A percentile compares a stretch with the other conserved stretches of the same genome.
Conservation (phyloP, 2,797 vertebrate species). For the Myotis daubentonii region DNA sequence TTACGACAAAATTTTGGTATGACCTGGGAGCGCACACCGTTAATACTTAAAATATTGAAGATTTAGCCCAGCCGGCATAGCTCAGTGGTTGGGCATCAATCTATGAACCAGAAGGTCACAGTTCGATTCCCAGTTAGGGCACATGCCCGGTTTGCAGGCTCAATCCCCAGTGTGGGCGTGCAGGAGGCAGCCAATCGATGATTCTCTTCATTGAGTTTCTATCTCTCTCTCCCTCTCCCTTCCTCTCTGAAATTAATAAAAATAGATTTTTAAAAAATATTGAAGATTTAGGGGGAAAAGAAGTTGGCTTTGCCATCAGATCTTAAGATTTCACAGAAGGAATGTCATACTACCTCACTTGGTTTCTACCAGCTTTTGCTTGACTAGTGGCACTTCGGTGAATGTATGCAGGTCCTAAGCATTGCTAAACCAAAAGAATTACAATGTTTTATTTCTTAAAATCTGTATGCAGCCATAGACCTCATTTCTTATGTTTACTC, state of each 20-base stretch:
- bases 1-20: slow-evolving; percentile 95
- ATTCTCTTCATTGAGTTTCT: too few species aligned
- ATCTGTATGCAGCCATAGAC: background rate
- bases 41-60: background rate
- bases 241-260: too few species aligned
- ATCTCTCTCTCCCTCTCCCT: too few species aligned
- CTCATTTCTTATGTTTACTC: background rate
- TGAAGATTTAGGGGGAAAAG: background rate
- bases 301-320: background rate
- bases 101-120: too few species aligned
- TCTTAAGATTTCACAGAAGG: background rate
- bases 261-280: background rate
- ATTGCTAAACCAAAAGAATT: background rate
- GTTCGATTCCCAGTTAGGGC: too few species aligned
- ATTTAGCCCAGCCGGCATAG: background rate
- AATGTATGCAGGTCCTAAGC: background rate
- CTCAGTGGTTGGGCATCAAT: too few species aligned
- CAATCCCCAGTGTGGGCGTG: too few species aligned
- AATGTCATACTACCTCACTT: background rate
- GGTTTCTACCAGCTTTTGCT: background rate
- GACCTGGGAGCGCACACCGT: background rate
- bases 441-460: background rate
- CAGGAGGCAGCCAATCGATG: too few species aligned
- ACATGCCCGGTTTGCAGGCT: too few species aligned
- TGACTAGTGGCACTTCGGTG: background rate